Percentiles rank a stretch among this genome's conserved stretches.
These are phyloP conservation scores for Pteria penguin DNA, from an alignment of 2,888 invertebrate genomes.

Conservation along the genomic window DNA sequence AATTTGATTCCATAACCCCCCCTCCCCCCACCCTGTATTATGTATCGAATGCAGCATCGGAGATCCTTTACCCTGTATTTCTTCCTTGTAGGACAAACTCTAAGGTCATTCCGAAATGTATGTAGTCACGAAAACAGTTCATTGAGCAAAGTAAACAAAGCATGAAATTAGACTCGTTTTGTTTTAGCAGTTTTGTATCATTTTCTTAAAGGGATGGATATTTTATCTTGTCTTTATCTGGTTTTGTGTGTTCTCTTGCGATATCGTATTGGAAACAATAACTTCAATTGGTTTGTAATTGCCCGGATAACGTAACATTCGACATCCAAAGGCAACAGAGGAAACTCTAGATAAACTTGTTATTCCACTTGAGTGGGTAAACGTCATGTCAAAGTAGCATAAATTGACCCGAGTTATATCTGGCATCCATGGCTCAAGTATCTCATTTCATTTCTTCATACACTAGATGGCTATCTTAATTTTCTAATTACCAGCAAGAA, in stretches of 20 bases:
- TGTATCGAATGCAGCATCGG: too few species aligned
- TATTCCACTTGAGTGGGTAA: background rate
- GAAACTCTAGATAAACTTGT: background rate
- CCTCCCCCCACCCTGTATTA: too few species aligned
- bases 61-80: too few species aligned
- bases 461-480: background rate
- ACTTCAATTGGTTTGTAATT: background rate
- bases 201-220: background rate
- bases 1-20: too few species aligned
- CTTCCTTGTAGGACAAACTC: too few species aligned
- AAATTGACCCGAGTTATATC: background rate
- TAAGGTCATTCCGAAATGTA: too few species aligned
- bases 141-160: background rate
- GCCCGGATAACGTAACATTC: background rate
- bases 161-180: background rate
- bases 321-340: background rate
- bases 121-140: too few species aligned
- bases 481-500: background rate
- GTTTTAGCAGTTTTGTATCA: background rate
- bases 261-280: background rate
- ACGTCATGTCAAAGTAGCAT: background rate
- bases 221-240: background rate
- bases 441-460: background rate
- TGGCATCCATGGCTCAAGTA: background rate
- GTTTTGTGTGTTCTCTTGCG: background rate